These are phyloP conservation scores for Chloebia gouldiae DNA, from an alignment of 2,113 vertebrate genomes.

Conservation along the genomic window DNA sequence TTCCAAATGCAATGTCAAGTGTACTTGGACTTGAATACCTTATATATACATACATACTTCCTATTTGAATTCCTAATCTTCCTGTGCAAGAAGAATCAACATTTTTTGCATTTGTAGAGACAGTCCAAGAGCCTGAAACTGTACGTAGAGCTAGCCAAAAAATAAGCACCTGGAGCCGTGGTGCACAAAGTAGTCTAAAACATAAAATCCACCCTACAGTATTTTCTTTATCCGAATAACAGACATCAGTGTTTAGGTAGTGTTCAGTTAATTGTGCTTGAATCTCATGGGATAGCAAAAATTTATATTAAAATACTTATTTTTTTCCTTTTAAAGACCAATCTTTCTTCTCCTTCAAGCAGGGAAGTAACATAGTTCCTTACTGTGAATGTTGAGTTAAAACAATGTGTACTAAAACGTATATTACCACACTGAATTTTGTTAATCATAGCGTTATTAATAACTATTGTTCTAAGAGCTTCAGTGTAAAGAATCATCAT, in stretches of 20 bases:
- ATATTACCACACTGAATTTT: not conserved
- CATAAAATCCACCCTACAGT: not conserved
- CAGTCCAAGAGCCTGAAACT: not conserved
- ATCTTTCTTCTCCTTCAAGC: not conserved
- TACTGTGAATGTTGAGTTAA: not conserved
- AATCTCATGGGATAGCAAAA: not conserved
- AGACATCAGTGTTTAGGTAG: not conserved
- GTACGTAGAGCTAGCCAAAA: not conserved
- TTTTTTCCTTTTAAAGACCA: not conserved
- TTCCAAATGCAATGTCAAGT: not conserved
- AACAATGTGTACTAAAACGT: not conserved
- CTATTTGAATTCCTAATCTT: not conserved
- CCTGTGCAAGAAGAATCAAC: not conserved
- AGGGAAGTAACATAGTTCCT: not conserved
- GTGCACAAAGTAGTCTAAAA: not conserved
- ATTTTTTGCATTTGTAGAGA: not conserved
- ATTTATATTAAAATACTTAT: not conserved
- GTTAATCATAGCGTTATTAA: not conserved
- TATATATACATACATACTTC: not conserved
- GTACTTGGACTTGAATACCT: not conserved
- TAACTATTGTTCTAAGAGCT: not conserved
- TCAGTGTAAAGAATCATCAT: accelerated
- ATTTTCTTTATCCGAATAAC: not conserved
- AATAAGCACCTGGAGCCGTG: not conserved
- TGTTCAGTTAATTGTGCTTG: not conserved